Conservation (phyloP, 2,113 vertebrate species). For the Rhynchomys soricoides region DNA sequence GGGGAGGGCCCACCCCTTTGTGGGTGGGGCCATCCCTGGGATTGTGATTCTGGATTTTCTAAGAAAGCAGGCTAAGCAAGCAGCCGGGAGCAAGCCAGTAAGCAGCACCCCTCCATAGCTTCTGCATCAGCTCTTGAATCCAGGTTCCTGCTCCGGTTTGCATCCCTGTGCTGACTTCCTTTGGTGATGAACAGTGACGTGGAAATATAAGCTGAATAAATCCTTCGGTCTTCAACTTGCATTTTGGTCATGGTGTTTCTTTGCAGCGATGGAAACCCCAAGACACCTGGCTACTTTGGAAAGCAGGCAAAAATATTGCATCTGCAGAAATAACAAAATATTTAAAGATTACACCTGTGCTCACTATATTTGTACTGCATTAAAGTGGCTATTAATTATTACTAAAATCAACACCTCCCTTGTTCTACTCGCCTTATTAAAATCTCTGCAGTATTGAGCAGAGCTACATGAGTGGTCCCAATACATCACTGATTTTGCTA, state of each 20-base stretch:
- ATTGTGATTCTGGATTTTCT: no score
- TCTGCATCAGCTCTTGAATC: neutral
- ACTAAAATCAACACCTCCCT: neutral
- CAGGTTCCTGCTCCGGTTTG: neutral
- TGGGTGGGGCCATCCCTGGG: no score
- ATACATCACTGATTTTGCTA: slow-evolving; percentile 15
- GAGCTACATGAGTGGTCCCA: neutral
- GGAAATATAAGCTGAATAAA: neutral
- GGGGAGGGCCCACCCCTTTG: no score
- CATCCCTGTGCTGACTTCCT: neutral
- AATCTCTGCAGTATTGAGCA: neutral
- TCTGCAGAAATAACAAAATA: neutral
- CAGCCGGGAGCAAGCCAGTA: neutral
- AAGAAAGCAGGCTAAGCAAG: neutral
- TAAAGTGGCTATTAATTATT: slow-evolving; percentile 25
- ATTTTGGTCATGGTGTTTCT: neutral
- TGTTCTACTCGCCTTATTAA: neutral
- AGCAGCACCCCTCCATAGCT: neutral
- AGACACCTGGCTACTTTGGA: neutral
- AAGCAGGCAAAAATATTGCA: neutral
- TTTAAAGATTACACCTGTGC: neutral
- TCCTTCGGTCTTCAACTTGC: neutral
- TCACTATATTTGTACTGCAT: neutral
- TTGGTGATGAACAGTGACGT: neutral
- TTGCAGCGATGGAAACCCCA: neutral